Percentiles rank a stretch among this genome's conserved stretches.
Evolutionary conservation across 1,140 invertebrate genomes (phyloP).

Genomic region (Drosophila serrata): DNA sequence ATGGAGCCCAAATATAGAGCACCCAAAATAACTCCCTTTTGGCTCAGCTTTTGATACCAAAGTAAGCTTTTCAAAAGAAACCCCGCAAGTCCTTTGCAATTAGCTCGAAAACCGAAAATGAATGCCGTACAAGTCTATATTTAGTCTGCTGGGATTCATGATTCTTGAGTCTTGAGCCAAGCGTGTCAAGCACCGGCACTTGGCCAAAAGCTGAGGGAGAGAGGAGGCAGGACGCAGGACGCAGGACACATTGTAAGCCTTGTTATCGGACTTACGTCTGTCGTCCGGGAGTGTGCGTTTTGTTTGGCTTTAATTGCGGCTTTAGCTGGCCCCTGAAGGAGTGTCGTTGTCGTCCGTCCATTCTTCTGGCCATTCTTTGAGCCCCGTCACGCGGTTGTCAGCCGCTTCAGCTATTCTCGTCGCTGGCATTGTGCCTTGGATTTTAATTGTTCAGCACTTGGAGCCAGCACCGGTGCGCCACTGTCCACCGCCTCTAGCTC

Average conservation of each 20-base stretch:
- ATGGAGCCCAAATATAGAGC: background rate
- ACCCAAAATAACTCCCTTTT: background rate
- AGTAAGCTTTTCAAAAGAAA: background rate
- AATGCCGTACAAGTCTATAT: conserved; percentile 7
- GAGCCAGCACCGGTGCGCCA: conserved; percentile 17
- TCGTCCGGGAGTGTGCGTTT: conserved; percentile 21
- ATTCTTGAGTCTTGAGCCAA: conserved; percentile 28
- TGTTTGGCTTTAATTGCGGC: conserved; percentile 55
- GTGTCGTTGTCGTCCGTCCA: conserved; percentile 32
- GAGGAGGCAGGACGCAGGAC: conserved; percentile 12
- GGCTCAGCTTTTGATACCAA: background rate
- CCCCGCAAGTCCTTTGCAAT: conserved; percentile 2
- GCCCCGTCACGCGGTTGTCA: conserved; percentile 42
- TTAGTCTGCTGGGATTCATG: conserved; percentile 11
- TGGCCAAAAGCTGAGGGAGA: background rate
- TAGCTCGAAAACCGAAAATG: conserved; percentile 1
- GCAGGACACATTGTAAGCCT: conserved; percentile 11
- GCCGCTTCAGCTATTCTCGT: conserved; percentile 58
- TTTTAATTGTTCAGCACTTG: conserved; percentile 47
- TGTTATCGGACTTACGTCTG: conserved; percentile 37
- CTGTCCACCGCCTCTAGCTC: background rate
- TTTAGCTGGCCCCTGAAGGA: conserved; percentile 38
- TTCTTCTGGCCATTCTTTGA: conserved; percentile 39
- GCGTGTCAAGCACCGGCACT: conserved; percentile 43
- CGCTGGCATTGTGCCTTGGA: conserved; percentile 54